These are phyloP conservation scores for Capreolus pygargus DNA, from an alignment of 2,113 vertebrate species.

Conservation along the genomic window DNA sequence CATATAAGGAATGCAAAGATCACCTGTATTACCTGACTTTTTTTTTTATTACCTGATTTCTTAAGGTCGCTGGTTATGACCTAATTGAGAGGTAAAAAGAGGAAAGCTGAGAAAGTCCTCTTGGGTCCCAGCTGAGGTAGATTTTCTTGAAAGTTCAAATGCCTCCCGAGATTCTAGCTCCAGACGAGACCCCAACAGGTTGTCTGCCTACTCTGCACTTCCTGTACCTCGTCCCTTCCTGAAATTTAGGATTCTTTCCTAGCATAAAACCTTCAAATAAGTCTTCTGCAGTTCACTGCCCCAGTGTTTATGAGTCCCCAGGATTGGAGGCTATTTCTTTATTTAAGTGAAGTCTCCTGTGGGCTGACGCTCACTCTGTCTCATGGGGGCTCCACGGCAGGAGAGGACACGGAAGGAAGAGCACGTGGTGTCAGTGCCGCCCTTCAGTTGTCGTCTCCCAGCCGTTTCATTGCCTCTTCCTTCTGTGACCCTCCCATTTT, in stretches of 20 bases:
- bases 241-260: neutral
- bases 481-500: neutral
- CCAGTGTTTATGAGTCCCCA: neutral
- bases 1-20: neutral
- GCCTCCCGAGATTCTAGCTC: neutral
- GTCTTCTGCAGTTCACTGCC: neutral
- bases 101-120: neutral
- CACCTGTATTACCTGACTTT: neutral
- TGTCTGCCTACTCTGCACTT: neutral
- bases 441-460: neutral
- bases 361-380: neutral
- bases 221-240: neutral
- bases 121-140: neutral
- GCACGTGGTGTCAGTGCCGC: accelerated
- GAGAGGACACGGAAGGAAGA: neutral
- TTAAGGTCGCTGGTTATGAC: neutral
- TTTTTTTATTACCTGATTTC: neutral
- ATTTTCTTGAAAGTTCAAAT: neutral
- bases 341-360: neutral
- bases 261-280: neutral
- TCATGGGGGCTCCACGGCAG: neutral
- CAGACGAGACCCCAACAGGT: neutral
- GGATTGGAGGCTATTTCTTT: neutral
- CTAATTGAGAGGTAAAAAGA: neutral
- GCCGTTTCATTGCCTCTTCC: neutral